Evolutionary conservation across 2,797 vertebrate species (phyloP).

Genomic region (Melanotaenia pygmaea): DNA sequence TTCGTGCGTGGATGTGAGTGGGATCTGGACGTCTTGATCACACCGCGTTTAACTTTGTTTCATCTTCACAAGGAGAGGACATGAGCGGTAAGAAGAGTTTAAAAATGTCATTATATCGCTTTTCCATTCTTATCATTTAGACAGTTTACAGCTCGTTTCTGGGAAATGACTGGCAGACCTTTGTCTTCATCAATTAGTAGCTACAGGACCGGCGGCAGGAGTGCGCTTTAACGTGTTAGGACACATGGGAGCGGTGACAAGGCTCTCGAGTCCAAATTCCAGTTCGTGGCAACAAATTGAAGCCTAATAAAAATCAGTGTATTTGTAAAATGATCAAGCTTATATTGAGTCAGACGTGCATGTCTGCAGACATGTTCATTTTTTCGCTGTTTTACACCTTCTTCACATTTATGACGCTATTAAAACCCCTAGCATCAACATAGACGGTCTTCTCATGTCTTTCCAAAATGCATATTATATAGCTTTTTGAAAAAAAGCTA

Average conservation of each 20-base stretch:
- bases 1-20: neutral
- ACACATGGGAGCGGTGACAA: neutral
- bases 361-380: neutral
- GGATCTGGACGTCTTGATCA: slow-evolving; percentile 10
- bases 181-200: neutral
- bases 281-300: neutral
- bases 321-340: neutral
- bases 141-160: neutral
- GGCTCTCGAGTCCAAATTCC: neutral
- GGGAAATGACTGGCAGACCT: neutral
- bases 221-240: neutral
- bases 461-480: neutral
- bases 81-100: slow-evolving; percentile 73
- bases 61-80: neutral
- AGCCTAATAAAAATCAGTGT: neutral
- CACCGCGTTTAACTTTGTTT: neutral
- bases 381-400: too few relatives aligned
- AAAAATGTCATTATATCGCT: neutral
- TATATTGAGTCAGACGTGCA: neutral
- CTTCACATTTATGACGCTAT: neutral
- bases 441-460: neutral
- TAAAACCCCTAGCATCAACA: neutral
- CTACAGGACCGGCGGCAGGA: neutral
- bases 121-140: fast-evolving
- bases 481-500: neutral